Percentiles rank a stretch among this genome's conserved stretches.
These are phyloP conservation scores for Gallirallus australis DNA, from an alignment of 2,797 vertebrate species.

Conservation along the genomic window DNA sequence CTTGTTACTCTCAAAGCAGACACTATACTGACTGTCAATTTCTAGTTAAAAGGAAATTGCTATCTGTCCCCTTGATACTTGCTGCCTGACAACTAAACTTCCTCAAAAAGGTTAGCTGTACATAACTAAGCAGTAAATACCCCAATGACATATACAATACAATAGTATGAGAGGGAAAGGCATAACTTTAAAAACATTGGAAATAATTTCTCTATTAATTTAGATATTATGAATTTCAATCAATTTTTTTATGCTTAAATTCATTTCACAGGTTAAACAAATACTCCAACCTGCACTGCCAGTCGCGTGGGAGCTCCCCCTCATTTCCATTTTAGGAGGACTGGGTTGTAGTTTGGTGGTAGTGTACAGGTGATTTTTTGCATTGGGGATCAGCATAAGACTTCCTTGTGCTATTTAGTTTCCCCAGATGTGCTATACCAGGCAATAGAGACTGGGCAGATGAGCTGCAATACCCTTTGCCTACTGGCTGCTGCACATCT, in stretches of 20 bases:
- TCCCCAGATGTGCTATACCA: not conserved
- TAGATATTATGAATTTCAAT: not conserved
- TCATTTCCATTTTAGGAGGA: not conserved
- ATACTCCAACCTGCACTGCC: not conserved
- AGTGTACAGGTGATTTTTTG: not conserved
- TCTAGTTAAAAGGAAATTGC: slow-evolving; percentile 64
- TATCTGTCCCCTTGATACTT: slow-evolving; percentile 60
- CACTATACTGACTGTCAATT: slow-evolving; percentile 44
- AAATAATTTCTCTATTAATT: slow-evolving; percentile 26
- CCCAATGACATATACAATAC: slow-evolving; percentile 34
- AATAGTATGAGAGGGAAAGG: not conserved
- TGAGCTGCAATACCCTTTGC: not conserved
- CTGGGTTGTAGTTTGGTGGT: not conserved
- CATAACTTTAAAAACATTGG: slow-evolving; percentile 8
- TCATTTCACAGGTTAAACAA: not conserved
- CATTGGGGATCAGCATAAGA: not conserved
- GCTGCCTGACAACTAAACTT: slow-evolving; percentile 63
- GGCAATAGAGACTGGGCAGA: not conserved
- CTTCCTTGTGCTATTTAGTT: not conserved
- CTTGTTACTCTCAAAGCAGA: slow-evolving; percentile 29
- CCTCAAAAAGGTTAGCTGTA: slow-evolving; percentile 63
- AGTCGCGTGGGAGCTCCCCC: not conserved
- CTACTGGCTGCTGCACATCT: not conserved
- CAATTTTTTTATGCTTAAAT: not conserved
- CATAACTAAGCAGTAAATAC: slow-evolving; percentile 61